These are phyloP conservation scores for Antheraea mylitta DNA, from an alignment of 1,140 invertebrate species.

Conservation along the genomic window DNA sequence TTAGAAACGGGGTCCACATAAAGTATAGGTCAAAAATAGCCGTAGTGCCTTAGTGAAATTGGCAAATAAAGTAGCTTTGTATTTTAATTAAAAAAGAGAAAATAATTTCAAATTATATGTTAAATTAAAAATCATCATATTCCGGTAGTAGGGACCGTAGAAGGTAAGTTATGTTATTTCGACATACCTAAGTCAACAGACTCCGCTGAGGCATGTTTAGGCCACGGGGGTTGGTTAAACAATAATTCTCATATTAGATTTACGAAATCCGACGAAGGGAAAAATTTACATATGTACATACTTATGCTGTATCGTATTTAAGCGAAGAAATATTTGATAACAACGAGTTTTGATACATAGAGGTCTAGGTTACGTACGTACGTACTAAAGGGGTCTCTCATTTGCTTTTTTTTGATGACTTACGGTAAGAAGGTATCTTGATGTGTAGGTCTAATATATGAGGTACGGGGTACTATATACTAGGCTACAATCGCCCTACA, in stretches of 20 bases:
- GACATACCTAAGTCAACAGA: slow-evolving; percentile 36
- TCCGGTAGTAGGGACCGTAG: slow-evolving; percentile 10
- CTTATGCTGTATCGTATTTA: not conserved
- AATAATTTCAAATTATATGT: not conserved
- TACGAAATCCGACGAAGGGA: slow-evolving; percentile 15
- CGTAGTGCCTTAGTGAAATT: no score
- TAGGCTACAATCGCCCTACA: no score
- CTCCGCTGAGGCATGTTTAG: slow-evolving; percentile 20
- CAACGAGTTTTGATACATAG: not conserved
- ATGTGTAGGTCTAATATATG: no score
- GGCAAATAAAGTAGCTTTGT: no score
- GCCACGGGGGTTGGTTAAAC: slow-evolving; percentile 29
- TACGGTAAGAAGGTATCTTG: no score
- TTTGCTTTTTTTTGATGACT: no score
- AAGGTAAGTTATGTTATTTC: slow-evolving; percentile 29
- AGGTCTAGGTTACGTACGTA: no score
- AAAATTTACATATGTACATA: slow-evolving; percentile 24
- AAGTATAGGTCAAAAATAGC: no score
- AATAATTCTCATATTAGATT: slow-evolving; percentile 41
- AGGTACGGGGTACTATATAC: no score
- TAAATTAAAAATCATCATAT: no score
- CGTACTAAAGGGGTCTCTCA: no score
- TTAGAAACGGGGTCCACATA: no score
- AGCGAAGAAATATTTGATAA: not conserved
- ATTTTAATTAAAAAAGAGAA: not conserved